Evolutionary conservation across 2,797 vertebrate species (phyloP).

Genomic region (Crypturellus tataupa): DNA sequence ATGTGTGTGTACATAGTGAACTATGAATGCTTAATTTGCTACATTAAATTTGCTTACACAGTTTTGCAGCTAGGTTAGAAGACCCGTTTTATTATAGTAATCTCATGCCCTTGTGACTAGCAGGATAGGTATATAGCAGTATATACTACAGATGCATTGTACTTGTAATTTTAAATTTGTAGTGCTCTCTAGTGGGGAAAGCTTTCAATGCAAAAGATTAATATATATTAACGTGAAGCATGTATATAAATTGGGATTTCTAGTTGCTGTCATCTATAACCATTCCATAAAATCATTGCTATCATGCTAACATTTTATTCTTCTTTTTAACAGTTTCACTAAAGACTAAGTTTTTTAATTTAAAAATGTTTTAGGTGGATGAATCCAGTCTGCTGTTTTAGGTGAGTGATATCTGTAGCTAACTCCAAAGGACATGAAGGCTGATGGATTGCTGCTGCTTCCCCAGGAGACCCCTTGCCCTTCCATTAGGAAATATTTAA

Average conservation of each 20-base stretch:
- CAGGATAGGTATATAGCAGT: background rate
- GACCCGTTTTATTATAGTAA: background rate
- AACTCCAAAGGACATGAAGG: background rate
- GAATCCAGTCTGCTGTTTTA: background rate
- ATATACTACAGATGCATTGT: background rate
- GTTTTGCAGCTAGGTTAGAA: background rate
- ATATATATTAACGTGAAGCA: background rate
- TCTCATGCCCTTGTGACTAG: background rate
- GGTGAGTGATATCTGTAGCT: background rate
- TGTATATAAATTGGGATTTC: background rate
- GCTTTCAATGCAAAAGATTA: conserved; percentile 57
- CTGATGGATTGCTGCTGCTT: background rate
- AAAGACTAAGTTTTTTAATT: background rate
- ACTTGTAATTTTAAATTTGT: conserved; percentile 78
- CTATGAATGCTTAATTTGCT: background rate
- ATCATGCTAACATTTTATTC: background rate
- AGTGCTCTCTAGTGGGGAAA: conserved; percentile 85
- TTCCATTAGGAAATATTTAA: background rate
- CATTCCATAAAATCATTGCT: background rate
- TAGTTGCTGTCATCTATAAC: background rate
- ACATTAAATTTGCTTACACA: background rate
- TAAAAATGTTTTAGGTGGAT: background rate
- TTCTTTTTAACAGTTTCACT: background rate
- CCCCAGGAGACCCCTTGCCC: background rate
- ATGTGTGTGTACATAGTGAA: background rate